Conservation (phyloP, 2,888 invertebrate species). For the Pandemis corylana region DNA sequence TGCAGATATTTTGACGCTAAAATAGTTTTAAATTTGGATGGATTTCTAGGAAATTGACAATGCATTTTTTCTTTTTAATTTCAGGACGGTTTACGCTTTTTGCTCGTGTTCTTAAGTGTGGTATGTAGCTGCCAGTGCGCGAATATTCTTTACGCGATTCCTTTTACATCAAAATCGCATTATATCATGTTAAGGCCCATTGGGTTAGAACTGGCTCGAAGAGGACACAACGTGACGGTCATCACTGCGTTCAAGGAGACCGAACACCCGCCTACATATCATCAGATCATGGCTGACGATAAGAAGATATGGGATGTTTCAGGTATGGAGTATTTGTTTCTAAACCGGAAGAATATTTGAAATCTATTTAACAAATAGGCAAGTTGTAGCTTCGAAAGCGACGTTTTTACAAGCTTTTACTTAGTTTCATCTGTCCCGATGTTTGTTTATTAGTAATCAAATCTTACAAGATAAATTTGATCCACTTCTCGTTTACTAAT, state of each 20-base stretch:
- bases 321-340: conserved; percentile 51
- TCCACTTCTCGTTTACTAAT: no score
- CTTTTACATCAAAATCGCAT: conserved; percentile 80
- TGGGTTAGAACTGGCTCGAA: conserved; percentile 76
- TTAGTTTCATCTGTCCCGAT: no score
- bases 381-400: no score
- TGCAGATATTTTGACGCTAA: no score
- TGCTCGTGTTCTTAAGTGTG: conserved; percentile 20
- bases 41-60: not conserved
- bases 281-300: conserved; percentile 67
- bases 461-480: no score
- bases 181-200: conserved; percentile 74
- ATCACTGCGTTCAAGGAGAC: conserved; percentile 69
- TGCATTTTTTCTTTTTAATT: conserved; percentile 4
- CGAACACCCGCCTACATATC: conserved; percentile 68
- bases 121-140: conserved; percentile 55
- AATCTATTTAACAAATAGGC: no score
- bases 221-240: conserved; percentile 82
- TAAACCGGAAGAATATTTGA: no score
- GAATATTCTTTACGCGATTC: conserved; percentile 76
- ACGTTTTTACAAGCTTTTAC: no score
- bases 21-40: no score
- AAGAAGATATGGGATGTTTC: conserved; percentile 73
- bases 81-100: conserved; percentile 7
- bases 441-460: no score